A percentile compares a stretch with the other conserved stretches of the same genome.
Evolutionary conservation across 2,888 invertebrate species (phyloP).

Genomic region (Pyrochroa serraticornis): DNA sequence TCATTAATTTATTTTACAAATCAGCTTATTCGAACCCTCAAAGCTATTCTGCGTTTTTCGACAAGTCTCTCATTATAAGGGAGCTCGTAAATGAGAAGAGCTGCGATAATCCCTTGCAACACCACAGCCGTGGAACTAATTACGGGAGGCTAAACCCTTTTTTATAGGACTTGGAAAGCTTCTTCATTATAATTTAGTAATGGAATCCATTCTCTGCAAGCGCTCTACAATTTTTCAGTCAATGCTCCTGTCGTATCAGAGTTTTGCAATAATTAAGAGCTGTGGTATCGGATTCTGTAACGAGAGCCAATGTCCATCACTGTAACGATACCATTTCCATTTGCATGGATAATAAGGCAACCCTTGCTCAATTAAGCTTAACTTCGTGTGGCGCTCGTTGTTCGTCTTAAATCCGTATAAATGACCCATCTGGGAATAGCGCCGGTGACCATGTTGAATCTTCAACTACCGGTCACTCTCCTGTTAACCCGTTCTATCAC

Average conservation of each 20-base stretch:
- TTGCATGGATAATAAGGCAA: slow-evolving; percentile 57
- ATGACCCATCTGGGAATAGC: slow-evolving; percentile 56
- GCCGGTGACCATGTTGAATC: slow-evolving; percentile 38
- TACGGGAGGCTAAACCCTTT: slow-evolving; percentile 49
- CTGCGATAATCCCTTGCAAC: slow-evolving; percentile 53
- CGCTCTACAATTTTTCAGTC: slow-evolving; percentile 2
- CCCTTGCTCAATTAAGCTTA: slow-evolving; percentile 55
- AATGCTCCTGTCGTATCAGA: slow-evolving; percentile 6
- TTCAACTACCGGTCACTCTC: slow-evolving; percentile 46
- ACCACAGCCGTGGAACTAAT: slow-evolving; percentile 52
- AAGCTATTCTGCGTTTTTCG: slow-evolving; percentile 54
- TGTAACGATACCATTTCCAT: slow-evolving; percentile 51
- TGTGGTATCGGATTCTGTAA: slow-evolving; percentile 4
- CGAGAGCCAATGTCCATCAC: slow-evolving; percentile 48
- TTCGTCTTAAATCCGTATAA: slow-evolving; percentile 58
- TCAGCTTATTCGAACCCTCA: slow-evolving; percentile 58
- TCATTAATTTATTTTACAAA: slow-evolving; percentile 60
- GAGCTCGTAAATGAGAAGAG: slow-evolving; percentile 52
- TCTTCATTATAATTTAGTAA: slow-evolving; percentile 28
- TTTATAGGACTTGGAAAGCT: slow-evolving; percentile 33
- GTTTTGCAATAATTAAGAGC: slow-evolving; percentile 8
- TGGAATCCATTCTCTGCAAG: slow-evolving; percentile 14
- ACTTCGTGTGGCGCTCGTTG: slow-evolving; percentile 49
- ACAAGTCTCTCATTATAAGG: slow-evolving; percentile 52
- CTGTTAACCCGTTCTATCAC: slow-evolving; percentile 47